Evolutionary conservation across 1,140 invertebrate species (phyloP).

Genomic region (Formica exsecta): DNA sequence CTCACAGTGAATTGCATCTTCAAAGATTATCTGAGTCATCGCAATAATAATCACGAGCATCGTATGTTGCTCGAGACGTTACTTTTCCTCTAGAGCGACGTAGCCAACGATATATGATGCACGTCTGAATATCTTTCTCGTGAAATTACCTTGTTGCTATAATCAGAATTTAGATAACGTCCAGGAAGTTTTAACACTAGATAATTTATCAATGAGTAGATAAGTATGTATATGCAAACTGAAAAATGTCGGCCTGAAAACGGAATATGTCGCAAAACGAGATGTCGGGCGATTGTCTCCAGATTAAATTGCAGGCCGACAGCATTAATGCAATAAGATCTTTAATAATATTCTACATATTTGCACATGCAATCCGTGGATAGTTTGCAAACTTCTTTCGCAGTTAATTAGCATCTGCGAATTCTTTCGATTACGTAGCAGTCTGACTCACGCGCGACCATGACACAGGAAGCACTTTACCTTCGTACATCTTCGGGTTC

Average conservation of each 20-base stretch:
- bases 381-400: constrained; percentile 1
- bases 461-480: constrained; percentile 43
- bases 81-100: constrained; percentile 2
- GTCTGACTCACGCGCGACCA: constrained; percentile 47
- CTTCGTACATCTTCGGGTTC: constrained; percentile 32
- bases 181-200: constrained; percentile 66
- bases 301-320: constrained; percentile 27
- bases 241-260: constrained; percentile 18
- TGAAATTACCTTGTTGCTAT: constrained; percentile 18
- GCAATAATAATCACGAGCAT: not conserved
- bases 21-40: constrained; percentile 10
- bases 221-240: constrained; percentile 44
- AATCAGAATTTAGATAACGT: constrained; percentile 58
- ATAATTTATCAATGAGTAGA: constrained; percentile 70
- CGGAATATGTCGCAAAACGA: not conserved
- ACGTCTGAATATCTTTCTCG: not conserved
- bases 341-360: not conserved
- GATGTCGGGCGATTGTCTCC: not conserved
- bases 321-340: not conserved
- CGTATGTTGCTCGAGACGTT: not conserved
- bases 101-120: not conserved
- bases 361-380: not conserved
- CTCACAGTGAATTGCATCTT: not conserved
- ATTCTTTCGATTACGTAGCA: constrained; percentile 29
- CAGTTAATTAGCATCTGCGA: not conserved